Conservation (phyloP, 1,140 invertebrate species). For the Camponotus vicinus region DNA sequence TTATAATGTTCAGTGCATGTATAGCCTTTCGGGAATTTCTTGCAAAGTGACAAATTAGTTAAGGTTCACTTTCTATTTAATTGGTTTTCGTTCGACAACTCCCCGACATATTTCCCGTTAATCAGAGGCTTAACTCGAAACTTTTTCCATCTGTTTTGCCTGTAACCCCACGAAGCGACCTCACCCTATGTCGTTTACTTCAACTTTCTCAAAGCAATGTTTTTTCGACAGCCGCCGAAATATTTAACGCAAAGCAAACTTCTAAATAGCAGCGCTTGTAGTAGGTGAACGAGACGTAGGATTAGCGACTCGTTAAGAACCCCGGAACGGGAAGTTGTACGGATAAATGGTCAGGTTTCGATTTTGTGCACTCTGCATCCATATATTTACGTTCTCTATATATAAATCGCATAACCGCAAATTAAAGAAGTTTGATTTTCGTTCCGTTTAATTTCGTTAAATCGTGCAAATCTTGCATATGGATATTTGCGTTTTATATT, state of each 20-base stretch:
- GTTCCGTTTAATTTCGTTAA: too few relatives aligned
- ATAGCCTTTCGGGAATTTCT: not conserved
- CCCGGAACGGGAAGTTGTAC: conserved; percentile 22
- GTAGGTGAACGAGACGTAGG: conserved; percentile 32
- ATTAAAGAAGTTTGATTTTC: conserved; percentile 36
- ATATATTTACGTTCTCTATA: too few relatives aligned
- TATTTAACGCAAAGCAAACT: conserved; percentile 70
- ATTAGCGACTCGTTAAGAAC: conserved; percentile 66
- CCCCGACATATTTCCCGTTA: conserved; percentile 72
- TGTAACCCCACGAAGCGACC: conserved; percentile 23
- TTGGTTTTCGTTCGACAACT: conserved; percentile 69
- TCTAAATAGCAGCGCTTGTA: conserved; percentile 27
- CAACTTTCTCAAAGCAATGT: conserved; percentile 65
- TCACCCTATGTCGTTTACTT: conserved; percentile 62
- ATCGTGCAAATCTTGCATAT: not conserved
- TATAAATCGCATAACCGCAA: conserved; percentile 11
- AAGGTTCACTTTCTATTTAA: conserved; percentile 54
- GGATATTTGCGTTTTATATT: not conserved
- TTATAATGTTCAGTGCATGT: not conserved
- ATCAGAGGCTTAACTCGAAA: conserved; percentile 66
- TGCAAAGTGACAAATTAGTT: conserved; percentile 41
- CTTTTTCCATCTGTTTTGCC: conserved; percentile 73
- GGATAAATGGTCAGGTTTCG: conserved; percentile 38
- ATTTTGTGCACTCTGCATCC: not conserved
- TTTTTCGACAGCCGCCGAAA: conserved; percentile 66